phyloP scores from a whole-genome alignment of 2,888 invertebrate genomes.

The Aricia artaxerxes region DNA sequence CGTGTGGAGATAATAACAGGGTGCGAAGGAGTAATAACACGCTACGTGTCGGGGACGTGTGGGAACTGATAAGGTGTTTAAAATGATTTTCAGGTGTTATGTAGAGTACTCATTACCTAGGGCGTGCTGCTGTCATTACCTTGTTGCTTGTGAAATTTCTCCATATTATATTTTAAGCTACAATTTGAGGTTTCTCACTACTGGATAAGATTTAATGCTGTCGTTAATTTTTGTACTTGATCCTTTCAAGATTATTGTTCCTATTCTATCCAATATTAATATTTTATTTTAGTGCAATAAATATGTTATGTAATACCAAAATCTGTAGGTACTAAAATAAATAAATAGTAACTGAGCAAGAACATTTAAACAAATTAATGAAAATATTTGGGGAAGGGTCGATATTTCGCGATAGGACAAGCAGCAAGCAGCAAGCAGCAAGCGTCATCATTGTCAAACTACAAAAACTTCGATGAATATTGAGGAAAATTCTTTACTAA shows the following conservation, averaged over 20 bases:
- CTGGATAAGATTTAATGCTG: neutral
- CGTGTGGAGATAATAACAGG: conserved; percentile 63
- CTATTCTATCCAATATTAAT: neutral
- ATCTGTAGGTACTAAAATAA: no score
- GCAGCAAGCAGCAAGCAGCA: no score
- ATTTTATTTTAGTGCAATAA: no score
- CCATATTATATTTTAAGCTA: neutral
- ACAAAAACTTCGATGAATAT: neutral
- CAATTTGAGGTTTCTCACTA: neutral
- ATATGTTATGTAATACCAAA: no score
- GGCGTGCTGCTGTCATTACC: conserved; percentile 71
- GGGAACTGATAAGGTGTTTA: conserved; percentile 63
- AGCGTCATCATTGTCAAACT: neutral
- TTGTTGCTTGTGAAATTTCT: conserved; percentile 47
- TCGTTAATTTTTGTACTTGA: neutral
- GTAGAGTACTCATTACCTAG: conserved; percentile 68
- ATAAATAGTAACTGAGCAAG: no score
- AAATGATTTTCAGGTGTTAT: conserved; percentile 71
- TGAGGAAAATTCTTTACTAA: neutral
- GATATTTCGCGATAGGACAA: no score
- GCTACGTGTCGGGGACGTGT: conserved; percentile 63
- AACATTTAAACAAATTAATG: no score
- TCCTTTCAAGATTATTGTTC: neutral
- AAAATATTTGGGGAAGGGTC: no score
- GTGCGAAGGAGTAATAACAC: conserved; percentile 65